Evolutionary conservation across 2,888 invertebrate species (phyloP).

Genomic region (Euplagia quadripunctaria): DNA sequence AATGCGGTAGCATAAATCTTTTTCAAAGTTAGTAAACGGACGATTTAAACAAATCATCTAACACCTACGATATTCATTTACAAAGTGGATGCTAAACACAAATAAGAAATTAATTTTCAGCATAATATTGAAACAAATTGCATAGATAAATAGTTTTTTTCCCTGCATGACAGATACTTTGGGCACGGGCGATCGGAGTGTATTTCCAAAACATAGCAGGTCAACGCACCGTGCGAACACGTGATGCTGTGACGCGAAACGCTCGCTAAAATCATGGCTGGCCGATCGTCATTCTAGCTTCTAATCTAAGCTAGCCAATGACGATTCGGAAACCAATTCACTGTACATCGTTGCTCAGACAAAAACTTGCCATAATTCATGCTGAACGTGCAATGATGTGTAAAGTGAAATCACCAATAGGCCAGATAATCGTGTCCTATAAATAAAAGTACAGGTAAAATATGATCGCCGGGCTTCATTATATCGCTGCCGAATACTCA

Average conservation of each 20-base stretch:
- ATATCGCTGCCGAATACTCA: constrained; percentile 61
- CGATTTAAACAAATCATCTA: constrained; percentile 60
- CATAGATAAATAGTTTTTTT: constrained; percentile 66
- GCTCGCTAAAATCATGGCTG: constrained; percentile 64
- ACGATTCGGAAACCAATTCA: constrained; percentile 48
- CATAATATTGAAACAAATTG: constrained; percentile 43
- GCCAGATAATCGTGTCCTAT: constrained; percentile 12
- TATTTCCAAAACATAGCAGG: constrained; percentile 83
- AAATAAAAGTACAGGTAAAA: constrained; percentile 36
- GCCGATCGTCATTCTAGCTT: constrained; percentile 61
- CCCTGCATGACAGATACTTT: constrained; percentile 65
- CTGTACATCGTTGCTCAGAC: constrained; percentile 58
- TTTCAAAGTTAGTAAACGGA: constrained; percentile 52
- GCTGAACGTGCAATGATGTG: constrained; percentile 47
- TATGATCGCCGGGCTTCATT: constrained; percentile 54
- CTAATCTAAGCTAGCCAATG: constrained; percentile 68
- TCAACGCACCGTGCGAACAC: constrained; percentile 79
- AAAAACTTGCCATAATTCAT: constrained; percentile 31
- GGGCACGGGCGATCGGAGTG: constrained; percentile 59
- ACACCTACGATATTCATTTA: constrained; percentile 58
- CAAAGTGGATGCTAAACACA: constrained; percentile 61
- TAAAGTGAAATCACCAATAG: constrained; percentile 37
- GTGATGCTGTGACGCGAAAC: constrained; percentile 78
- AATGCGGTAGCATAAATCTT: constrained; percentile 28
- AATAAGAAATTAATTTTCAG: constrained; percentile 62